Evolutionary conservation across 1,140 invertebrate species (phyloP), one percentile per base, ranked within the genome.

Genomic region (Tribolium madens): DNA sequence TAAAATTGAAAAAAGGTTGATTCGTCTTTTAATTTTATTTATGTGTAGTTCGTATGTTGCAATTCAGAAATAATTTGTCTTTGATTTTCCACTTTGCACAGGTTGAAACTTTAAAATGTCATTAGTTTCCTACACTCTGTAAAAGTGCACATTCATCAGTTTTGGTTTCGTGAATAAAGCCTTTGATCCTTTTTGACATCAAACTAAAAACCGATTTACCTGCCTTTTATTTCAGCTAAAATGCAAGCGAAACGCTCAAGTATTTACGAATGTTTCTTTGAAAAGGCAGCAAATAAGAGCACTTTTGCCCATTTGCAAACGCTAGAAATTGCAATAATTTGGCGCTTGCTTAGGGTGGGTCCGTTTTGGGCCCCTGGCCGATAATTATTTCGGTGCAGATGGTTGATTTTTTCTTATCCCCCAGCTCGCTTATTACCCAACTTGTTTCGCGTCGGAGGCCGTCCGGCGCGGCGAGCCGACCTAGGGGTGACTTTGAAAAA

Each of bases 401-500:
- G 26, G 26, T 42, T 9, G 36, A 42, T 42, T 42, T 42, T 42
- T 42, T 42, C n/a, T 42, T 42, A 42, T 42, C 36, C n/a, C 36
- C 9, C 36, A 50, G 13, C 18, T 57, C 57, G 21, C 21, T 64
- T 64, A 64, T 64, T 64, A 64, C 57, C 57, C 57, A 13, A 64
- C 57, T 64, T 64, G 57, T 64, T 64, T 64, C 31, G 57, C 31
- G 9, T 64, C 26, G 57, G 52, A 57, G 52, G 26, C 57, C 57
- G 14, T 13, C 57, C 52, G 17, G 52, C 52, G 10, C 4, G 4
- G 3, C 50, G n/a, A 9, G 42, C 21, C 68, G 68, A 52, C 70
- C 70, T 36, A 72, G 18, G 70, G 70, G 70, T 72, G 70, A 72
- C 70, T 72, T 72, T 72, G 31, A 72, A 42, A n/a, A 31, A 72